Conservation (phyloP, 2,797 vertebrate genomes). For the Eremophila alpestris region DNA sequence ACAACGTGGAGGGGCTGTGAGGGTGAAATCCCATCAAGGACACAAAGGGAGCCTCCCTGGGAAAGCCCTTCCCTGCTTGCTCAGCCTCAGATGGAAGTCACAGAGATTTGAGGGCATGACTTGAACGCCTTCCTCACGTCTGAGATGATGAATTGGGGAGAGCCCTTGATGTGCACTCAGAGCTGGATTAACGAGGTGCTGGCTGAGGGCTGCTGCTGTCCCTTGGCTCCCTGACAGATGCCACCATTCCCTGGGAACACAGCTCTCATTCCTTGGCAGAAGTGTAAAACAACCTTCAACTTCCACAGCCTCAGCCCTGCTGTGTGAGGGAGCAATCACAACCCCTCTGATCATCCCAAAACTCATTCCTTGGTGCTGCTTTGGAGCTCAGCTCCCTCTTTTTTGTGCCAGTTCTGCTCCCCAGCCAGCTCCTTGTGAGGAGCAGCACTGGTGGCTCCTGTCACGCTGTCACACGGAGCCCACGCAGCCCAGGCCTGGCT, state of each 20-base stretch:
- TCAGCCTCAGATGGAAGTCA: not conserved
- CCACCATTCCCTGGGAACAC: not conserved
- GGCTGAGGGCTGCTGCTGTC: not conserved
- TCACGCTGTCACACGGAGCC: not conserved
- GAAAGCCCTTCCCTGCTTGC: not conserved
- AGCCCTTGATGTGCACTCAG: not conserved
- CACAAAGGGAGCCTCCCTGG: not conserved
- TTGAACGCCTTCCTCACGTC: not conserved
- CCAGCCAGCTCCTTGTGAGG: not conserved
- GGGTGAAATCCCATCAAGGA: not conserved
- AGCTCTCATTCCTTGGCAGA: not conserved
- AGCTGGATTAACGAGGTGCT: fast-evolving
- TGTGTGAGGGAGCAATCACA: not conserved
- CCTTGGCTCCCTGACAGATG: not conserved
- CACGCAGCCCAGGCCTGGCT: not conserved
- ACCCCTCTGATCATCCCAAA: not conserved
- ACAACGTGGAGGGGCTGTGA: fast-evolving
- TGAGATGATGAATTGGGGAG: not conserved
- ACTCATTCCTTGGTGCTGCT: not conserved
- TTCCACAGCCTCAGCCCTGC: not conserved
- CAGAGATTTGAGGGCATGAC: not conserved
- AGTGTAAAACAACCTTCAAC: not conserved
- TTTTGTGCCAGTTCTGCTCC: not conserved
- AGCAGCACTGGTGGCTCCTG: not conserved
- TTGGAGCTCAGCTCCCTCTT: not conserved